These are phyloP conservation scores for Dasysyrphus albostriatus DNA, from an alignment of 2,888 invertebrate species.

Conservation along the genomic window DNA sequence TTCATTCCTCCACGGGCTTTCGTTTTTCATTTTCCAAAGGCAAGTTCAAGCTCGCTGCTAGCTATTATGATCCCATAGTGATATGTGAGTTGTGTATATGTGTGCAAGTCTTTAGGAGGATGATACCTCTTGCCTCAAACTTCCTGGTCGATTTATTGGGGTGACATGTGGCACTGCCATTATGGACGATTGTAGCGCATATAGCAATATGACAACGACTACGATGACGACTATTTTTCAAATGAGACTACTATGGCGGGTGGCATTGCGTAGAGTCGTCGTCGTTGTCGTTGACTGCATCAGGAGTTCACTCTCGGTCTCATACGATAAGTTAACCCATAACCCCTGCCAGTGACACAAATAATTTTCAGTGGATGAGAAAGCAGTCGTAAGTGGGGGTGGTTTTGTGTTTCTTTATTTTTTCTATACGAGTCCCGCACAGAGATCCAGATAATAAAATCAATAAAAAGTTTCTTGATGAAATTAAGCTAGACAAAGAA, in stretches of 20 bases:
- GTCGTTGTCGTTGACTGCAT: constrained; percentile 30
- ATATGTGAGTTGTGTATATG: constrained; percentile 44
- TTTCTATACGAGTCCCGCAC: neutral
- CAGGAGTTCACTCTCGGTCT: constrained; percentile 67
- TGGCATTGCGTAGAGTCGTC: constrained; percentile 42
- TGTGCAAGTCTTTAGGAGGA: constrained; percentile 47
- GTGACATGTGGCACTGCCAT: constrained; percentile 75
- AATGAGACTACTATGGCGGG: constrained; percentile 6
- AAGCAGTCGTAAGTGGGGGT: neutral
- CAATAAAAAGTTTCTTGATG: constrained; percentile 71
- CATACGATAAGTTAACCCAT: constrained; percentile 70
- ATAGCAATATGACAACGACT: constrained; percentile 57
- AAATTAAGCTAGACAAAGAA: constrained; percentile 22
- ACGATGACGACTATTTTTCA: constrained; percentile 23
- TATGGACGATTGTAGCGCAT: constrained; percentile 70
- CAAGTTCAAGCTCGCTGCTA: constrained; percentile 55
- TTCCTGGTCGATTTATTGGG: constrained; percentile 67
- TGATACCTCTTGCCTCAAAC: constrained; percentile 29
- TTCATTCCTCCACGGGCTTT: constrained; percentile 32
- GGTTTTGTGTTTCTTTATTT: constrained; percentile 9
- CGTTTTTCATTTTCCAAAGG: constrained; percentile 17
- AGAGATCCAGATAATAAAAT: constrained; percentile 54
- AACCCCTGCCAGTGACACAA: constrained; percentile 71
- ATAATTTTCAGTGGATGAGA: constrained; percentile 59
- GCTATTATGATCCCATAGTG: constrained; percentile 3